Evolutionary conservation across 2,797 vertebrate species (phyloP).

Genomic region (Chrysocyon brachyurus): DNA sequence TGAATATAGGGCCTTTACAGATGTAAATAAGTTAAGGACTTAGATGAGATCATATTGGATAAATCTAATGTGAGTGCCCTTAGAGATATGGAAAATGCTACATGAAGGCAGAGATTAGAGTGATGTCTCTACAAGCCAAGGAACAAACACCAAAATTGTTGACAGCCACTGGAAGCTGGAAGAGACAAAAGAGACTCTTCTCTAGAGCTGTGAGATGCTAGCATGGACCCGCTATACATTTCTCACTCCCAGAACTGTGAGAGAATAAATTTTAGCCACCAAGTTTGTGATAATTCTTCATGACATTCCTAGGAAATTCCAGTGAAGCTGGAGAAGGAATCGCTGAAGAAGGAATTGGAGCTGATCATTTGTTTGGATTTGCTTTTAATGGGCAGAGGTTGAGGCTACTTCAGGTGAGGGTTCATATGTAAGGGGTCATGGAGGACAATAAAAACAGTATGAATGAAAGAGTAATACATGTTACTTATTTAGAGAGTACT

Average conservation of each 20-base stretch:
- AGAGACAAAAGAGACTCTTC: too few species aligned
- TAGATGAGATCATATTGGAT: background rate
- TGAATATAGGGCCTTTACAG: background rate
- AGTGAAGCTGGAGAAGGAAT: background rate
- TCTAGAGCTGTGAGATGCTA: rapidly evolving
- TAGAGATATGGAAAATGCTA: background rate
- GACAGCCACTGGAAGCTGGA: background rate
- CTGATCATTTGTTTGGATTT: background rate
- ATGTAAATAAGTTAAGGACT: background rate
- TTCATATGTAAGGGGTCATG: background rate
- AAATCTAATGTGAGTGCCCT: background rate
- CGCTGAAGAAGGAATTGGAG: background rate
- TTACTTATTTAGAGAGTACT: background rate
- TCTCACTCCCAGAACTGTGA: background rate
- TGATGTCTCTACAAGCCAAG: background rate
- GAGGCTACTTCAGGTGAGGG: background rate
- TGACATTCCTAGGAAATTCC: background rate
- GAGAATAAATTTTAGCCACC: background rate
- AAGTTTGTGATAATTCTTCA: background rate
- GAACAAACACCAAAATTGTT: background rate
- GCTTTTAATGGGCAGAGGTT: too few species aligned
- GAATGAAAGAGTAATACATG: background rate
- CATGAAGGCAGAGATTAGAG: background rate
- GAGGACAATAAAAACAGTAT: background rate
- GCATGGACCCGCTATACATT: background rate